Conservation (phyloP, 1,140 invertebrate species). For the Drosophila micromelanica region DNA sequence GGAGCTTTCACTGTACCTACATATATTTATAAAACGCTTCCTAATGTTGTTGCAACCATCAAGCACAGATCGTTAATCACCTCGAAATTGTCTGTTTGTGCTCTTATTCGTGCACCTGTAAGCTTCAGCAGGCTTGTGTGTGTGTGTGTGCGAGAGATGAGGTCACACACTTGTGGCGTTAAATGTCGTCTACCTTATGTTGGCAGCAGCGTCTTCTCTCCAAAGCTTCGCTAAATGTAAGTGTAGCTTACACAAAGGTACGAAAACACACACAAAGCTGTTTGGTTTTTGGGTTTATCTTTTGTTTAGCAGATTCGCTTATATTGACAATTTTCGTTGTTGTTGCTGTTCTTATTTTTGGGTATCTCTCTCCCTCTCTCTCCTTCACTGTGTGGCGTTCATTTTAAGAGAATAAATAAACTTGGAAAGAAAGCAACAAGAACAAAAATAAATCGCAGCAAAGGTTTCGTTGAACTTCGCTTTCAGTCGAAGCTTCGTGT, state of each 20-base stretch:
- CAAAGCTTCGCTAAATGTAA: conserved; percentile 65
- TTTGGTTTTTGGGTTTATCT: conserved; percentile 48
- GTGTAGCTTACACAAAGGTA: conserved; percentile 48
- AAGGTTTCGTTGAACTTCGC: conserved; percentile 70
- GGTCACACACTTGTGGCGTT: conserved; percentile 45
- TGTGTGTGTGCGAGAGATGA: conserved; percentile 56
- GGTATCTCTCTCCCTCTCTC: conserved; percentile 22
- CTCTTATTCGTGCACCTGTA: conserved; percentile 15
- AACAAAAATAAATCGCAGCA: conserved; percentile 3
- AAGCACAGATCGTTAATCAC: conserved; percentile 10
- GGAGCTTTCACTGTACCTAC: neutral
- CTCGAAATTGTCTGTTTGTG: conserved; percentile 2
- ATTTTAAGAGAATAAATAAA: conserved; percentile 55
- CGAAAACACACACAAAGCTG: conserved; percentile 21
- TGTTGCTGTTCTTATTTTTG: conserved; percentile 52
- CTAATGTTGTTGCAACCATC: neutral
- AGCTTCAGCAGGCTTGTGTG: neutral
- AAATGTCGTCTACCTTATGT: conserved; percentile 74
- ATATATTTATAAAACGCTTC: neutral
- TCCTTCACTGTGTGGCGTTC: neutral
- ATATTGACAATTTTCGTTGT: conserved; percentile 50
- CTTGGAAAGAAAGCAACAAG: conserved; percentile 21
- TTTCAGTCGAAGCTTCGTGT: conserved; percentile 26
- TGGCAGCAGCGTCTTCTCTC: conserved; percentile 4
- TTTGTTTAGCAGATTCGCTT: conserved; percentile 60